Conservation (phyloP, 2,888 invertebrate genomes). For the Kuschelorhynchus macadamiae region DNA sequence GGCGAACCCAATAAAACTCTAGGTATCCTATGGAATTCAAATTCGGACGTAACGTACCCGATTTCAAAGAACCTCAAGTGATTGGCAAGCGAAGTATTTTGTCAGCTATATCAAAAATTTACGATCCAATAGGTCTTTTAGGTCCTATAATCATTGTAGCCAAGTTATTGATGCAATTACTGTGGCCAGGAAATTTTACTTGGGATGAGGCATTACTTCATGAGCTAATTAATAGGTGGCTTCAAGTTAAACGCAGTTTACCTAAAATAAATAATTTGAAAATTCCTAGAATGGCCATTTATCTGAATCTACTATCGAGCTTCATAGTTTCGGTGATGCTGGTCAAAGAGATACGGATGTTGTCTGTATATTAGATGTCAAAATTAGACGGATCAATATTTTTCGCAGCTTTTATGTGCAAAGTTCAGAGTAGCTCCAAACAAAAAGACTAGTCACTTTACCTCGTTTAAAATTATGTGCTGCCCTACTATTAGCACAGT, state of each 20-base stretch:
- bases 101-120: slow-evolving; percentile 42
- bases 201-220: slow-evolving; percentile 38
- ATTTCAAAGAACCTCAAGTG: slow-evolving; percentile 11
- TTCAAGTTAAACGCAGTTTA: slow-evolving; percentile 20
- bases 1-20: slow-evolving; percentile 40
- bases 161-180: slow-evolving; percentile 39
- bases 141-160: slow-evolving; percentile 36
- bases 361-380: slow-evolving; percentile 39
- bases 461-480: slow-evolving; percentile 23
- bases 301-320: slow-evolving; percentile 24
- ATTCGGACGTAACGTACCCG: slow-evolving; percentile 21
- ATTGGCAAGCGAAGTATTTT: slow-evolving; percentile 34
- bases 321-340: slow-evolving; percentile 42
- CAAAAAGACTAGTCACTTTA: slow-evolving; percentile 19
- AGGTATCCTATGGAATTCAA: slow-evolving; percentile 23
- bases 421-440: slow-evolving; percentile 33
- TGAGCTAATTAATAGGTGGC: slow-evolving; percentile 24
- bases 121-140: slow-evolving; percentile 42
- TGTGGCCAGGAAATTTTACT: slow-evolving; percentile 31
- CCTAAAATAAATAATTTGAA: slow-evolving; percentile 15
- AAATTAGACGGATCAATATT: slow-evolving; percentile 5
- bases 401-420: slow-evolving; percentile 20
- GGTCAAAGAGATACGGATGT: slow-evolving; percentile 39
- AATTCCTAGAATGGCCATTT: slow-evolving; percentile 31
- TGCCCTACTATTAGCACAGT: neutral